Percentiles rank a stretch among this genome's conserved stretches.
Conservation (phyloP, 2,113 vertebrate genomes). For the Sterna hirundo region DNA sequence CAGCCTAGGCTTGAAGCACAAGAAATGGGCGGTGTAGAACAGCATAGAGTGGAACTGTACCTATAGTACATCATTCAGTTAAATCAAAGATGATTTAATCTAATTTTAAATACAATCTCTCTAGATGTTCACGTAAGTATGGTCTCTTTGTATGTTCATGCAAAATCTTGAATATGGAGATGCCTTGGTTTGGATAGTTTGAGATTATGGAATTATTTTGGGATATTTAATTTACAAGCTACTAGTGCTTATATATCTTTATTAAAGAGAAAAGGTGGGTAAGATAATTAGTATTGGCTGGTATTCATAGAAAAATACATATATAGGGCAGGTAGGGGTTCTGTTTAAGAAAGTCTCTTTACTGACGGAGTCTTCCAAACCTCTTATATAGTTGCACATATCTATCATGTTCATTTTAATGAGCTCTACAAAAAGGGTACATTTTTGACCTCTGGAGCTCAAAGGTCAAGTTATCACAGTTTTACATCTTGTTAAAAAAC, state of each 20-base stretch:
- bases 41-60: neutral
- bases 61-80: neutral
- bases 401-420: slow-evolving; percentile 53
- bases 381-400: neutral
- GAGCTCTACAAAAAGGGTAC: slow-evolving; percentile 41
- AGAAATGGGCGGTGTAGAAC: neutral
- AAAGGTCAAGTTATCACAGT: slow-evolving; percentile 46
- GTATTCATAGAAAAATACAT: neutral
- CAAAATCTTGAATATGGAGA: neutral
- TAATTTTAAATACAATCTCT: neutral
- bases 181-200: neutral
- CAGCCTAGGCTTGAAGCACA: neutral
- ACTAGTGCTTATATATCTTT: neutral
- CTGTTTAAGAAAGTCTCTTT: neutral
- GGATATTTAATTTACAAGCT: neutral
- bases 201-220: neutral
- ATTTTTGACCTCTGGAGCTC: slow-evolving; percentile 29
- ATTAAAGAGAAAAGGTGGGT: neutral
- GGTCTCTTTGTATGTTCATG: neutral
- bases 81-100: neutral
- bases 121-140: neutral
- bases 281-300: neutral
- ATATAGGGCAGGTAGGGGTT: neutral
- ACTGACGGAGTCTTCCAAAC: neutral
- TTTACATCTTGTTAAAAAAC: slow-evolving; percentile 31